These are phyloP conservation scores for Paragorgia papillata DNA, from an alignment of 92 coral and sea anemone genomes.

Conservation along the genomic window DNA sequence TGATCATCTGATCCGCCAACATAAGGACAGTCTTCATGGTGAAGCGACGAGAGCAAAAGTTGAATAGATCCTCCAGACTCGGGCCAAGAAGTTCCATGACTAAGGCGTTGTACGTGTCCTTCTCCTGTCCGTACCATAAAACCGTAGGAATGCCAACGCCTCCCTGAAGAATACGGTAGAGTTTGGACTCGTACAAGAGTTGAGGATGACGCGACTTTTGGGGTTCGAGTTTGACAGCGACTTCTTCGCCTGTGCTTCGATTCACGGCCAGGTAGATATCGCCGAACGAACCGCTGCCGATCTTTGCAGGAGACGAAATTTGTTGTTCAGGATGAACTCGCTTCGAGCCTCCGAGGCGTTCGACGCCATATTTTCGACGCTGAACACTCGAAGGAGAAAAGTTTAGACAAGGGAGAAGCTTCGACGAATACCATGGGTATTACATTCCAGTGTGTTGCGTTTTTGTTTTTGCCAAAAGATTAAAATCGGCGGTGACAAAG, in stretches of 20 bases:
- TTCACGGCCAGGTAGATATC: slow-evolving; percentile 93
- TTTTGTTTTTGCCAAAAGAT: too few relatives aligned
- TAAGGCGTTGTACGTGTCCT: slow-evolving; percentile 85
- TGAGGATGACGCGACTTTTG: slow-evolving; percentile 99
- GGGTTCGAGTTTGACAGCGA: slow-evolving; percentile 94
- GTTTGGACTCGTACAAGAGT: slow-evolving; percentile 95
- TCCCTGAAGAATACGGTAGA: slow-evolving; percentile 92
- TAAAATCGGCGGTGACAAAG: too few relatives aligned
- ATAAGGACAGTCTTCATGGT: slow-evolving; percentile 99
- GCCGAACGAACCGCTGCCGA: slow-evolving; percentile 99
- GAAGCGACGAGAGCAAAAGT: slow-evolving; percentile 99
- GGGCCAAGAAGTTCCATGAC: slow-evolving; percentile 99
- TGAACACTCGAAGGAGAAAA: too few relatives aligned
- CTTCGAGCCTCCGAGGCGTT: slow-evolving; percentile 85
- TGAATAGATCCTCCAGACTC: slow-evolving; percentile 96
- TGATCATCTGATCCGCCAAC: slow-evolving; percentile 99
- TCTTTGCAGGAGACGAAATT: slow-evolving; percentile 96
- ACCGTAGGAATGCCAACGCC: slow-evolving; percentile 97
- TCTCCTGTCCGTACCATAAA: slow-evolving; percentile 98
- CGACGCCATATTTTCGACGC: too few relatives aligned
- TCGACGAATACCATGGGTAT: too few relatives aligned
- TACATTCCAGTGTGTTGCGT: too few relatives aligned
- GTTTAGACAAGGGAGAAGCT: too few relatives aligned
- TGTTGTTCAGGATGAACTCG: slow-evolving; percentile 90
- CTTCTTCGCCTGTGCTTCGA: slow-evolving; percentile 88